These are phyloP conservation scores for Myxocyprinus asiaticus DNA, from an alignment of 2,113 vertebrate species.

Conservation along the genomic window DNA sequence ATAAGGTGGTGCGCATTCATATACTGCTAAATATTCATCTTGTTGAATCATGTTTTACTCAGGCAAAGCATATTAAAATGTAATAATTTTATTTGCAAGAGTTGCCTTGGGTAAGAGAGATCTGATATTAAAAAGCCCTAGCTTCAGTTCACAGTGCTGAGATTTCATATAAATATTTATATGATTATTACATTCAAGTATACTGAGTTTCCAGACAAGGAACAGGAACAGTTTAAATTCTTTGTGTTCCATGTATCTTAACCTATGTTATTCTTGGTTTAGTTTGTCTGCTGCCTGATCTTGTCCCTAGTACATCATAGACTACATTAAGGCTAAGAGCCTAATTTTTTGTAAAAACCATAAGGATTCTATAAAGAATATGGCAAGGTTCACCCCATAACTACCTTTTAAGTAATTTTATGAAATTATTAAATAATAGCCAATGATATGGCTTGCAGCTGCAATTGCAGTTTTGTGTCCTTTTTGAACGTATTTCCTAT, in stretches of 20 bases:
- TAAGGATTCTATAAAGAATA: no score
- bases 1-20: neutral
- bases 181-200: constrained; percentile 36
- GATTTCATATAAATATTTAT: constrained; percentile 15
- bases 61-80: constrained; percentile 12
- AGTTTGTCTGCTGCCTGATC: no score
- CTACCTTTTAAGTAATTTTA: no score
- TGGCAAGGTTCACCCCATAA: no score
- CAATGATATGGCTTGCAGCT: no score
- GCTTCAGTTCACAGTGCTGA: neutral
- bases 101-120: constrained; percentile 11
- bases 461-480: no score
- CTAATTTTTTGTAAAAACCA: no score
- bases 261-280: neutral
- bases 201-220: neutral
- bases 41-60: constrained; percentile 9
- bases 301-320: neutral
- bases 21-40: constrained; percentile 20
- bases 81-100: constrained; percentile 6
- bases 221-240: neutral
- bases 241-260: neutral
- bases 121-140: constrained; percentile 11
- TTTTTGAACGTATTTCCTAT: no score
- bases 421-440: no score
- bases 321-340: no score